Percentiles rank a stretch among this genome's conserved stretches.
Evolutionary conservation across 2,113 vertebrate species (phyloP).

Genomic region (Scolopax mira): DNA sequence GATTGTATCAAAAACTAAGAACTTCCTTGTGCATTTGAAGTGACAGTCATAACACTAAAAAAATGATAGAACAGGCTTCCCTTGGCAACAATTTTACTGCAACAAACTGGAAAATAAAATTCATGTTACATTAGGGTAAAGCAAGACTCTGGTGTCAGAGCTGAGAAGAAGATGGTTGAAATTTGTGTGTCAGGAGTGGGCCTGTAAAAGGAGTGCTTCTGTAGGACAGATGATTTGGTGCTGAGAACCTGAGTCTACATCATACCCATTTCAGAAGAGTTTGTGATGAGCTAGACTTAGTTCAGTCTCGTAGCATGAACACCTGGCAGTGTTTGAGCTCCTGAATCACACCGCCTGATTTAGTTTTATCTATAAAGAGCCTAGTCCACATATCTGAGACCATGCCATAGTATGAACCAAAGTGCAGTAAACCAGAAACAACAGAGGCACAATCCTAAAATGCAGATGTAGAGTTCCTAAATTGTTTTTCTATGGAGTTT

Average conservation of each 20-base stretch:
- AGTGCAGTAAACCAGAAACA: not conserved
- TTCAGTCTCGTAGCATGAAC: too few relatives aligned
- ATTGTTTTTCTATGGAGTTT: not conserved
- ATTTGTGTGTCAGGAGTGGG: not conserved
- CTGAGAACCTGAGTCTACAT: not conserved
- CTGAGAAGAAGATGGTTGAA: not conserved
- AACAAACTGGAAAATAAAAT: not conserved
- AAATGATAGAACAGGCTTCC: not conserved
- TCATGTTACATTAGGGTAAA: not conserved
- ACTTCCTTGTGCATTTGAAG: not conserved
- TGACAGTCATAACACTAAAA: not conserved
- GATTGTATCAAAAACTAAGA: not conserved
- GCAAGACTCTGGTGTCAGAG: not conserved
- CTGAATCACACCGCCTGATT: not conserved
- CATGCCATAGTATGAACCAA: not conserved
- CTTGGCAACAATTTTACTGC: not conserved
- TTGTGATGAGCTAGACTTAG: not conserved
- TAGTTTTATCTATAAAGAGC: not conserved
- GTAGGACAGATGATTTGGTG: not conserved
- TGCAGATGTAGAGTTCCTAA: not conserved
- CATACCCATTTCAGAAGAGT: not conserved
- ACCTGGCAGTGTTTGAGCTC: not conserved
- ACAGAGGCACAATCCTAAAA: not conserved
- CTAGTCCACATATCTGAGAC: not conserved
- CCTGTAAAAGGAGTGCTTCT: not conserved